Evolutionary conservation across 1,140 invertebrate species (phyloP), one percentile per base, ranked within the genome.

Genomic region (Lucilia sericata): DNA sequence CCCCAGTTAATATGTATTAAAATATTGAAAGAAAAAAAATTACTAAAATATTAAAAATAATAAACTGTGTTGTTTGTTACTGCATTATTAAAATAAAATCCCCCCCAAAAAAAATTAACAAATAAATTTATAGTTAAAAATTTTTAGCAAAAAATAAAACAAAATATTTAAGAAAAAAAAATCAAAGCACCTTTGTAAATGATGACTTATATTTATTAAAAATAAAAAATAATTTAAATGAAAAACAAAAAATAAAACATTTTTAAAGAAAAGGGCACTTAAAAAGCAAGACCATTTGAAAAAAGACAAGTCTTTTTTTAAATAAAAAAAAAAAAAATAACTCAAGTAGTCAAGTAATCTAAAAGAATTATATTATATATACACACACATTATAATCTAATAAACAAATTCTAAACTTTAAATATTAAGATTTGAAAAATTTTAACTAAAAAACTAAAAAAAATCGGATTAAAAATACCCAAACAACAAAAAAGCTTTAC

Each of bases 181-280:
- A 82, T 78, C 82, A 83, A 42, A 85, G 86, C 82, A 84, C 83
- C 74, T 70, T 85, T 85, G 86, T 70, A 84, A 80, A 84, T 85
- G 60, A 85, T 85, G 83, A 87, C 84, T 84, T 82, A 86, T 74
- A 82, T 55, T 70, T 74, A 74, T 75, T 36, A 81, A 82, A 80
- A 82, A 80, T n/a, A 36, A 82, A 83, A 14, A 34, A 75, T 81
- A 84, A 86, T 83, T 30, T 83, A 84, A 86, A 86, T 85, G 85
- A 87, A 85, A 87, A 86, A 86, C 84, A 87, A 84, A 85, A 55
- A n/a, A n/a, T n/a, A n/a, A n/a, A n/a, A n/a, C n/a, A 60, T 70
- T 70, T 70, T 70, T 70, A 70, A 60, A 60, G 21, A 70, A 70
- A 70, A 70, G 5, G 55, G 65, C 65, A 70, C 65, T 70, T 70